Conservation (phyloP, 2,113 vertebrate genomes). For the Scortum barcoo region DNA sequence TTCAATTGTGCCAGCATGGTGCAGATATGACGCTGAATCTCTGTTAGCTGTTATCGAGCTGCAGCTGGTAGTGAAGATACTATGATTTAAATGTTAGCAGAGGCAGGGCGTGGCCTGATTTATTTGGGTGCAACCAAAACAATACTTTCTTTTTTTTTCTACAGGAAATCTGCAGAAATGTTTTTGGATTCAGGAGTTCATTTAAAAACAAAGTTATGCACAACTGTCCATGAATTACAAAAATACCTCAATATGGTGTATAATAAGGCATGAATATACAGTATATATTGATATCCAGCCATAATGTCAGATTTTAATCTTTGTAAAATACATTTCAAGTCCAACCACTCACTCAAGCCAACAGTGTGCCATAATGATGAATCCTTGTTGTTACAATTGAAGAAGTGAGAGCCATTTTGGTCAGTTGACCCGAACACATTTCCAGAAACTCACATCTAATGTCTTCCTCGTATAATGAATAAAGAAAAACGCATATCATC, state of each 20-base stretch:
- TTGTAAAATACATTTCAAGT: neutral
- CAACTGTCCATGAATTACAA: neutral
- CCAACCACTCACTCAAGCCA: neutral
- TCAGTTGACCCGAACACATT: neutral
- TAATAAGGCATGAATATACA: too few species aligned
- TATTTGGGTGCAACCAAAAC: neutral
- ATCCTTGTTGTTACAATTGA: neutral
- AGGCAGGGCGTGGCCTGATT: neutral
- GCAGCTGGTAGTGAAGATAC: neutral
- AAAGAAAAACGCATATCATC: neutral
- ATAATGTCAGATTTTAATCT: too few species aligned
- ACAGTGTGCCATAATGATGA: neutral
- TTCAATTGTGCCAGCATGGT: neutral
- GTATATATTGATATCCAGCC: neutral
- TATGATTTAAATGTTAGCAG: neutral
- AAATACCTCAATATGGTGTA: neutral
- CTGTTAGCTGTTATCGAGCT: neutral
- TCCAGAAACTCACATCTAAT: neutral
- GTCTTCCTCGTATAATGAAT: neutral
- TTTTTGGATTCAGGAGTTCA: neutral
- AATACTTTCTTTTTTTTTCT: neutral
- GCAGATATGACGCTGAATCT: neutral
- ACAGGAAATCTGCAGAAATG: neutral
- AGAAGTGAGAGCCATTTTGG: neutral
- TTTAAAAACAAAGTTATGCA: neutral